Base-by-base conservation (phyloP, 1,140 invertebrate species). In the Drosophila murphyi region DNA sequence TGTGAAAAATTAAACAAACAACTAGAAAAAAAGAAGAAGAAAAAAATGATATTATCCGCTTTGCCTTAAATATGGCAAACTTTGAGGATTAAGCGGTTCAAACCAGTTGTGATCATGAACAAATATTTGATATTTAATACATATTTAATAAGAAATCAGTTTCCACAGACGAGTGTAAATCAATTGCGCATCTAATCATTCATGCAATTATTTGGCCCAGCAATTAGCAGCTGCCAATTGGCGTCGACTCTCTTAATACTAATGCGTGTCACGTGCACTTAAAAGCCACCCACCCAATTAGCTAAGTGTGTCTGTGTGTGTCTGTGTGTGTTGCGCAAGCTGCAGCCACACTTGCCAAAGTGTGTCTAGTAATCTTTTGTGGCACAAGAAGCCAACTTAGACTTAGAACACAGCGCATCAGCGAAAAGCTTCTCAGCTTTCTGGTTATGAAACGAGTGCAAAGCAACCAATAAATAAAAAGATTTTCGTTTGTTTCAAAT, bases 1-100 rank as follows among this genome's bases (percentile, higher is more conserved):
- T 74, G 80, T 34, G 43, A 73, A 74, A 76, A 54, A 29, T 56
- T 56, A 41, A 69, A 68, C 28, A 52, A 34, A 37, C 10, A 3
- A 29, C 20, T 5, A 52, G 10, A 52, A 32, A 34, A 32, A 32
- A 76, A 20, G 20, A 20, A 20, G 20, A 20, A 20, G 20, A 20
- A 20, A 2, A 20, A 20, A 20, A 20, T 20, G 20, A 1, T 20
- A 20, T 20, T 20, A 20, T 20, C 20, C 20, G 20, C 20, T 20
- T 20, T 20, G 20, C 20, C 59, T 57, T 3, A 39, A 47, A 43
- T 76, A 55, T 41, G 28, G 45, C 43, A 3, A 31, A n/a, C 20
- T 31, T 54, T 20, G 20, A 20, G 20, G 20, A 20, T 20, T 20
- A 2, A 20, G 20, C 20, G 20, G 20, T 20, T 20, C 20, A 20